Evolutionary conservation across 92 coral and sea anemone genomes (phyloP), one percentile per base, ranked within the genome.

Genomic region (Zoanthus solanderi): DNA sequence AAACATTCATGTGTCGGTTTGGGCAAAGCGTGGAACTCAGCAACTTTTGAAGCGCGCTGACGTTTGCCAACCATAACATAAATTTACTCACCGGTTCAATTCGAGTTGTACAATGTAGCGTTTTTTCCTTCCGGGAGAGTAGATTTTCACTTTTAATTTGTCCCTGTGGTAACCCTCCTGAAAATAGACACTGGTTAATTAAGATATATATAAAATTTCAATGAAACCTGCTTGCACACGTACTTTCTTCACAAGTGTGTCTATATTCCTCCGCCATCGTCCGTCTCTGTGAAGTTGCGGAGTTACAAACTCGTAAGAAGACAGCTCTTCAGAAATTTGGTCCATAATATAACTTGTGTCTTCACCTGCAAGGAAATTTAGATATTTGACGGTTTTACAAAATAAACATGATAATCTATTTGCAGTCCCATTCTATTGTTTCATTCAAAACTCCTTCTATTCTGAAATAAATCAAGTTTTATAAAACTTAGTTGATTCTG

Each of bases 221-320:
- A 76, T 13, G 5, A 48, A 50, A 76, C 58, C 46, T 69, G 75
- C 12, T 29, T 48, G 12, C 12, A 8, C 60, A 76, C 23, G 17
- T 81, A 81, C 85, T 31, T 81, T 63, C 3, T 34, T 46, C 63
- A 60, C 13, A 9, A 63, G 69, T 0, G 75, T 81, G 45, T 15
- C 30, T 67, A 32, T 57, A 10, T 87, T 91, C 18, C 82, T 88
- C 44, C 72, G 80, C 93, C 91, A 91, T 60, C 88, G 47, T 2
- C 84, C 86, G 72, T 91, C 88, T 11, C 42, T 77, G 23, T 50
- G 91, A n/a, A 83, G 76, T 17, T 68, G 93, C 3, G 88, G 91
- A 2, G 87, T 71, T 47, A 87, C 86, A 56, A 91, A 58, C 73
- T 91, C 91, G 72, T 87, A 91, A 45, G 77, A 77, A 42, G 76